Base-by-base conservation (phyloP, 2,113 vertebrate genomes). In the Dendrocopos noguchii region DNA sequence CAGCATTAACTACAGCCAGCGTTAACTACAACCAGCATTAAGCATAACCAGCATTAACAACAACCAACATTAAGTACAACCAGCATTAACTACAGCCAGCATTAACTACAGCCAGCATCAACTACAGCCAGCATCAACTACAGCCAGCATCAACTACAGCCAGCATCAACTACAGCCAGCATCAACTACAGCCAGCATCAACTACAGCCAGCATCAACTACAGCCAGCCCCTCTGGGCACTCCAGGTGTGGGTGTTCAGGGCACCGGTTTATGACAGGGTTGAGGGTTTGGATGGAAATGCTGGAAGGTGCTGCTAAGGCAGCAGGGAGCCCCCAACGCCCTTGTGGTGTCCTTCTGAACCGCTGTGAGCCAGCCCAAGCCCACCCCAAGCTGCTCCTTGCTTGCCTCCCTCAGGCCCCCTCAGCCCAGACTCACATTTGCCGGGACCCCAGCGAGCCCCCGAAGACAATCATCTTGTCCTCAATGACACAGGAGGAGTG, bases 391-490 rank as follows among this genome's bases (percentile, higher is more conserved):
- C 12, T 1, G 1, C 12, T 44, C 18, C 28, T 46, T 1, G 4
- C 68, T 79, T 5, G 6, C 50, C 33, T 39, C 39, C 27, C 10
- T 22, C 66, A 39, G 21, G 5, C 24, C 12, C 22, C 74, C 33
- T 66, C 73, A 25, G 2, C 71, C 75, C 87, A 15, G 21, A 97
- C 99, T 96, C 91, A 99, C 99, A 99, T 99, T 95, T 99, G 99
- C 27, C 99, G 97, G 15, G 99, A 99, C 76, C 99, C 99, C 6
- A 99, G 97, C 2, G 99, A 99, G 25, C 99, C 99, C 31, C 99
- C 99, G 10, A 99, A 99, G 90, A 99, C 99, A 15, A 99, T 98
- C 99, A 99, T 99, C 59, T 98, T 98, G 96, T 98, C 98, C 33
- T 98, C 97, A 6, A 99, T 99, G 39, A 99, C 99, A 21, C 99